Conservation (phyloP, 30 jellyfish, hydroid and myxozoan genomes). For the Phacellophora camtschatica region DNA sequence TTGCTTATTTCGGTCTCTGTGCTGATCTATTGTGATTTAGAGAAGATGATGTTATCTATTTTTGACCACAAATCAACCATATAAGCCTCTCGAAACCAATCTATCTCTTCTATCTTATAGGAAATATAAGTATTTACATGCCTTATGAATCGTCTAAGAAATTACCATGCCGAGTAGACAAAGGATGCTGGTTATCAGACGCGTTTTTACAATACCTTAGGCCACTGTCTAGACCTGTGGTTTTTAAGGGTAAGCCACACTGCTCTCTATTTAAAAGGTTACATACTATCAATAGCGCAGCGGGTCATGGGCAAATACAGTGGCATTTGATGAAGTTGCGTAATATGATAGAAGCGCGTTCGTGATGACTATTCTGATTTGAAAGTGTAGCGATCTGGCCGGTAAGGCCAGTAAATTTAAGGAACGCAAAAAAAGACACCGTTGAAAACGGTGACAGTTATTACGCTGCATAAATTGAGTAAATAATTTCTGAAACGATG, state of each 20-base stretch:
- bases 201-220: not conserved
- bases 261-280: not conserved
- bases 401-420: no score
- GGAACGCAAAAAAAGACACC: no score
- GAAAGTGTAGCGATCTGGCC: no score
- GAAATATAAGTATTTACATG: not conserved
- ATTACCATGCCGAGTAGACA: conserved; percentile 25
- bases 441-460: no score
- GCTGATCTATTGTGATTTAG: no score
- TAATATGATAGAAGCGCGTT: not conserved
- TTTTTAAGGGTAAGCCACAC: conserved; percentile 37
- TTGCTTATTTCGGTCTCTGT: no score
- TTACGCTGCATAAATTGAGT: no score
- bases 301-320: conserved; percentile 5
- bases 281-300: conserved; percentile 14
- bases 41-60: no score
- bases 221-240: conserved; percentile 73
- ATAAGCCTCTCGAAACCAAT: not conserved
- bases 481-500: no score
- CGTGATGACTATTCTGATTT: no score
- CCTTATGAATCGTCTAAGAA: not conserved
- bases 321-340: not conserved
- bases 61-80: not conserved
- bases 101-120: not conserved
- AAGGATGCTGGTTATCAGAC: conserved; percentile 19